These are phyloP conservation scores for Cylindroiulus punctatus DNA, from an alignment of 2,888 invertebrate genomes.

Conservation along the genomic window DNA sequence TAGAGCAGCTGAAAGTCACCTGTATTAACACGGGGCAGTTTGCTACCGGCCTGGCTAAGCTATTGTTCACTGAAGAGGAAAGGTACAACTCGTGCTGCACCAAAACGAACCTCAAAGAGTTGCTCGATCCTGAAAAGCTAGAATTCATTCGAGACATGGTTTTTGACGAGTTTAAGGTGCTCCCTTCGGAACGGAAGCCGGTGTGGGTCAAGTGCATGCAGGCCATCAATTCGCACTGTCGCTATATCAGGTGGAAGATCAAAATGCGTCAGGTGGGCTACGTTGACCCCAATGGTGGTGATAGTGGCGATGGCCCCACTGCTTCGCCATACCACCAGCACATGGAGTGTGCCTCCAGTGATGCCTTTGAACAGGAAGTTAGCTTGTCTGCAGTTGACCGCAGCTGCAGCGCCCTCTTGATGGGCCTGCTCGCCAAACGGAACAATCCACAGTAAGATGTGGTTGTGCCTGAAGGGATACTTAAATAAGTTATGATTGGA, in stretches of 20 bases:
- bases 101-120: conserved; percentile 13
- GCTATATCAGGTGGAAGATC: conserved; percentile 47
- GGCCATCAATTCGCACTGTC: conserved; percentile 50
- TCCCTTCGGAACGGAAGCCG: neutral
- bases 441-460: neutral
- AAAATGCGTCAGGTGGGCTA: conserved; percentile 19
- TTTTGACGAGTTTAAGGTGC: conserved; percentile 50
- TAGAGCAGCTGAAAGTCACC: conserved; percentile 40
- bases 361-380: conserved; percentile 14
- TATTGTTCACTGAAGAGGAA: conserved; percentile 52
- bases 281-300: neutral
- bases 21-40: conserved; percentile 51
- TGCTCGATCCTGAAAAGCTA: conserved; percentile 25
- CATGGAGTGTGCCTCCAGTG: neutral
- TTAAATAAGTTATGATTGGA: neutral
- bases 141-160: conserved; percentile 46
- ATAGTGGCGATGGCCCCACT: neutral
- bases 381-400: neutral
- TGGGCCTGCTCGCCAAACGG: neutral
- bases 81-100: conserved; percentile 1
- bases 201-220: conserved; percentile 52
- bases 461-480: neutral
- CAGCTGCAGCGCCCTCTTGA: neutral
- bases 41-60: conserved; percentile 53
- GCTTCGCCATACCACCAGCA: neutral